These are phyloP conservation scores for Caenorhabditis latens DNA, from an alignment of 1,140 invertebrate genomes.

Conservation along the genomic window DNA sequence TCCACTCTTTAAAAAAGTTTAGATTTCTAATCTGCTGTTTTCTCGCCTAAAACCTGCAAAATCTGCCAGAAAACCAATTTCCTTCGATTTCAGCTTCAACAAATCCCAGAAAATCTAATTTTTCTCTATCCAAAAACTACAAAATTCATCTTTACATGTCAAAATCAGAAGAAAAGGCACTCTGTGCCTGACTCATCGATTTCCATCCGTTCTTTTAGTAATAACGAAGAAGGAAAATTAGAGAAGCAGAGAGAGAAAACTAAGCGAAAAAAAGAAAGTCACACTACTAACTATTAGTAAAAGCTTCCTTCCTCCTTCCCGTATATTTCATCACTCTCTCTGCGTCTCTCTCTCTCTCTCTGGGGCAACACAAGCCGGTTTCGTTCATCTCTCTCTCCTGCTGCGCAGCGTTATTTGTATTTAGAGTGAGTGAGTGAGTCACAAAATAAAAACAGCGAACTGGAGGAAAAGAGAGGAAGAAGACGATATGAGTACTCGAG, in stretches of 20 bases:
- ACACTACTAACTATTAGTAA: conserved; percentile 12
- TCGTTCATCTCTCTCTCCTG: neutral
- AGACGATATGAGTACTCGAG: conserved; percentile 16
- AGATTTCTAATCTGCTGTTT: too few species aligned
- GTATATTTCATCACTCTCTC: conserved; percentile 6
- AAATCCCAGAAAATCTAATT: too few species aligned
- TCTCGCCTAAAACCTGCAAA: too few species aligned
- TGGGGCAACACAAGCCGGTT: neutral
- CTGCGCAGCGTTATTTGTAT: neutral
- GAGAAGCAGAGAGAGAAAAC: neutral
- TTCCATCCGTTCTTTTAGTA: neutral
- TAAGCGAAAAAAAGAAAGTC: conserved; percentile 2
- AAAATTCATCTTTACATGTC: too few species aligned
- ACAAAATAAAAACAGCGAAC: neutral
- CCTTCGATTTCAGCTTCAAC: too few species aligned
- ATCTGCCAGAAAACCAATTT: too few species aligned
- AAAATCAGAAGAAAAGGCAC: too few species aligned
- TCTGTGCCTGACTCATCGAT: conserved; percentile 10
- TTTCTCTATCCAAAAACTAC: too few species aligned
- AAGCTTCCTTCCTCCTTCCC: neutral
- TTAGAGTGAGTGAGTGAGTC: neutral
- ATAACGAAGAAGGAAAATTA: neutral
- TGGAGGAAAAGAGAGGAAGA: neutral
- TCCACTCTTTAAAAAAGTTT: too few species aligned
- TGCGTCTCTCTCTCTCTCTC: neutral